These are phyloP conservation scores for Cenopis cana DNA, from an alignment of 2,888 invertebrate genomes.

Conservation along the genomic window DNA sequence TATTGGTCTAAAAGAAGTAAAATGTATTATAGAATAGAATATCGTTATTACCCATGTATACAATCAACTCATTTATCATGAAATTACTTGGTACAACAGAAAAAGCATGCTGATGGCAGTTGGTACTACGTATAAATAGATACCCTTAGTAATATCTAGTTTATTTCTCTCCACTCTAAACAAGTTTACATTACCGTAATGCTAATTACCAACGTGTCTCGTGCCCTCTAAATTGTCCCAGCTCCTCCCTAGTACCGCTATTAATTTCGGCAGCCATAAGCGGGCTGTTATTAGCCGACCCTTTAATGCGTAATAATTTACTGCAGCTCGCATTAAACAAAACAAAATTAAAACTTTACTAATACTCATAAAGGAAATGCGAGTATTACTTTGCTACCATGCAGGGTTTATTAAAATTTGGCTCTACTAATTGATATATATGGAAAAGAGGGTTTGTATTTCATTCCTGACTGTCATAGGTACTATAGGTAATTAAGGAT, in stretches of 20 bases:
- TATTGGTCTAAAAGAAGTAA: too few species aligned
- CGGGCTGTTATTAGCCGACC: slow-evolving; percentile 81
- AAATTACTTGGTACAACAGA: too few species aligned
- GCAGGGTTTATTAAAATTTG: slow-evolving; percentile 40
- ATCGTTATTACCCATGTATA: too few species aligned
- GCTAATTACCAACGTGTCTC: slow-evolving; percentile 4
- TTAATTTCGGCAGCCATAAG: slow-evolving; percentile 81
- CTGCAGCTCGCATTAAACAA: slow-evolving; percentile 82
- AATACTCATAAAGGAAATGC: slow-evolving; percentile 55
- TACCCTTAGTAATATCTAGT: background rate
- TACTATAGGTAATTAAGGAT: background rate
- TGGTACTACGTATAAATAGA: too few species aligned
- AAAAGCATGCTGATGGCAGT: too few species aligned
- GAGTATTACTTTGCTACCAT: slow-evolving; percentile 17
- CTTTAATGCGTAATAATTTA: slow-evolving; percentile 83
- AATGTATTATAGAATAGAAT: too few species aligned
- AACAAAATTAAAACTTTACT: slow-evolving; percentile 80
- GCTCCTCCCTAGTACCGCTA: slow-evolving; percentile 66
- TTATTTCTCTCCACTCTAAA: background rate
- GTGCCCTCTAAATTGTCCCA: slow-evolving; percentile 18
- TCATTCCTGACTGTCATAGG: slow-evolving; percentile 1
- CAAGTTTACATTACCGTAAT: slow-evolving; percentile 2
- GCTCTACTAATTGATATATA: slow-evolving; percentile 41
- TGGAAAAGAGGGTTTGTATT: slow-evolving; percentile 15
- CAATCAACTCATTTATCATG: too few species aligned